phyloP scores from a whole-genome alignment of 2,888 invertebrate genomes.

The Galeruca laticollis region DNA sequence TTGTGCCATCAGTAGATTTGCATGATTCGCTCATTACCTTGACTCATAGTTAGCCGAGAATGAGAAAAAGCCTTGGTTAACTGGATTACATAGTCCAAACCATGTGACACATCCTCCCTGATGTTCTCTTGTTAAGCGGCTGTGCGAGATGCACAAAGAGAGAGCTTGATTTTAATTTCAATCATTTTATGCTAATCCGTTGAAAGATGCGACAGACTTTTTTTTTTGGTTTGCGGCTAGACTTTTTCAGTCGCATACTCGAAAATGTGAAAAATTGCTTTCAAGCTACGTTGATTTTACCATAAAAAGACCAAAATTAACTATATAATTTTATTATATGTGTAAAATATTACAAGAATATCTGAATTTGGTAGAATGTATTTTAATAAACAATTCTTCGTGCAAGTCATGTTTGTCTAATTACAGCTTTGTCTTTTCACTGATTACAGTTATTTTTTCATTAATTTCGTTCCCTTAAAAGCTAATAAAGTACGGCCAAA shows the following conservation, averaged over 20 bases:
- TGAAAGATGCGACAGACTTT: conserved; percentile 2
- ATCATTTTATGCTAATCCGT: conserved; percentile 35
- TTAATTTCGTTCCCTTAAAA: too few relatives aligned
- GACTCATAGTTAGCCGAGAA: conserved; percentile 17
- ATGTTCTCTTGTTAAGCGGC: conserved; percentile 22
- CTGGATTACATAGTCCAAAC: conserved; percentile 24
- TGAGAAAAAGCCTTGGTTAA: conserved; percentile 25
- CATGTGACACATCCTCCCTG: conserved; percentile 28
- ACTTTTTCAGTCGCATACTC: neutral
- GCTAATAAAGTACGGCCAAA: too few relatives aligned
- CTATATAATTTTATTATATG: too few relatives aligned
- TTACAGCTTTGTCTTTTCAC: too few relatives aligned
- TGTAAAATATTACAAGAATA: too few relatives aligned
- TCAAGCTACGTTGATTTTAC: too few relatives aligned
- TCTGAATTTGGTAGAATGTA: too few relatives aligned
- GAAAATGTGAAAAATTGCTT: neutral
- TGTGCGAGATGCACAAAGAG: conserved; percentile 4
- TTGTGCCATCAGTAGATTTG: conserved; percentile 11
- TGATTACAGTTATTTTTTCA: too few relatives aligned
- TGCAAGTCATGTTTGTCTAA: too few relatives aligned
- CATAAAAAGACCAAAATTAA: too few relatives aligned
- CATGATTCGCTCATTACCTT: conserved; percentile 24
- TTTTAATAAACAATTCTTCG: too few relatives aligned
- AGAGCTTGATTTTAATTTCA: conserved; percentile 22
- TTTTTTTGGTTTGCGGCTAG: neutral